Percentiles rank a stretch among this genome's conserved stretches.
Evolutionary conservation across 2,113 vertebrate species (phyloP).

Genomic region (Guaruba guarouba): DNA sequence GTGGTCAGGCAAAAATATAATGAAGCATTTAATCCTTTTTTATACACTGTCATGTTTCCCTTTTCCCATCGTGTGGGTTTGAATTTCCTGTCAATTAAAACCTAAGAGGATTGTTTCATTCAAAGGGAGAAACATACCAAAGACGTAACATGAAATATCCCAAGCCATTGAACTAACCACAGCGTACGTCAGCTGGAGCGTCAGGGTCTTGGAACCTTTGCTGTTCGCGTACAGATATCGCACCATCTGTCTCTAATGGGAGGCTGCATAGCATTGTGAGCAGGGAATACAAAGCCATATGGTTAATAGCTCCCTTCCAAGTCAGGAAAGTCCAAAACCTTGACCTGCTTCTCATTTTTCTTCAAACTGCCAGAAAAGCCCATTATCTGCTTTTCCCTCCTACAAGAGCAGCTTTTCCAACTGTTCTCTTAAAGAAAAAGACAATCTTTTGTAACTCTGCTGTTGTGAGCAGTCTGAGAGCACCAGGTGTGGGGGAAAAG

Average conservation of each 20-base stretch:
- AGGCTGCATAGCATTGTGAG: not conserved
- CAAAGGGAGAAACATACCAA: not conserved
- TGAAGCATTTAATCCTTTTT: not conserved
- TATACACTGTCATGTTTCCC: not conserved
- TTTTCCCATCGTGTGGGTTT: not conserved
- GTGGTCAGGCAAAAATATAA: not conserved
- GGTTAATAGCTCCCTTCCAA: constrained; percentile 23
- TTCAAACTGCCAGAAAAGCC: not conserved
- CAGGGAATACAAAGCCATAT: constrained; percentile 53
- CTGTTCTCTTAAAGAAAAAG: not conserved
- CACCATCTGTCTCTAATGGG: constrained; percentile 48
- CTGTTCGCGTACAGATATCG: not conserved
- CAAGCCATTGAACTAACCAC: not conserved
- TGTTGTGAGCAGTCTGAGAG: not conserved
- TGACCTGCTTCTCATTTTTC: constrained; percentile 40
- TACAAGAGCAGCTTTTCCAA: not conserved
- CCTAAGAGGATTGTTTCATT: not conserved
- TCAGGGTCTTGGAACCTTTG: not conserved
- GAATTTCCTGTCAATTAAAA: constrained; percentile 25
- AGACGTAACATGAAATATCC: not conserved
- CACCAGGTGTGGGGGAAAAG: not conserved
- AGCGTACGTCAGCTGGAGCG: fast-evolving
- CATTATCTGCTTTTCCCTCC: not conserved
- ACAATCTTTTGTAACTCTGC: not conserved
- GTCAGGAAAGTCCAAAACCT: constrained; percentile 16